phyloP scores from a whole-genome alignment of 2,113 vertebrate genomes.

The Onychostruthus taczanowskii region DNA sequence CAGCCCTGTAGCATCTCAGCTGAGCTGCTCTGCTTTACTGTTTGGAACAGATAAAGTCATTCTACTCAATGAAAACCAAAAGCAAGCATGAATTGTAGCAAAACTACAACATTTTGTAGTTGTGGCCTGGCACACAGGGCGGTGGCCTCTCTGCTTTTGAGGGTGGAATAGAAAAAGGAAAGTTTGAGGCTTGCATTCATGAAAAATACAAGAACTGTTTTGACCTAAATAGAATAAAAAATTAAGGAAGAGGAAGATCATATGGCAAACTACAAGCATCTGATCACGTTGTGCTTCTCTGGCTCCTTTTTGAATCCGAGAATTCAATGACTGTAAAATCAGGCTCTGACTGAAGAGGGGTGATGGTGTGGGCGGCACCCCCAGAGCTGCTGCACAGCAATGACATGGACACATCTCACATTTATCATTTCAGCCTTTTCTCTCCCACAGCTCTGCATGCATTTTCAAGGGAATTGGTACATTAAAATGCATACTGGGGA shows the following conservation, averaged over 20 bases:
- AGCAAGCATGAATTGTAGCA: not conserved
- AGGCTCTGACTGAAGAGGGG: not conserved
- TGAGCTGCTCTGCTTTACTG: not conserved
- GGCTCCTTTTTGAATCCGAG: not conserved
- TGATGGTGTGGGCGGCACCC: not conserved
- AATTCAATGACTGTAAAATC: not conserved
- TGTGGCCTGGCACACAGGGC: not conserved
- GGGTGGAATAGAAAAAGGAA: not conserved
- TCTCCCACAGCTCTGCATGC: not conserved
- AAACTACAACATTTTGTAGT: not conserved
- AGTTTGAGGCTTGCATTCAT: conserved; percentile 8
- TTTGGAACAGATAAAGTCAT: not conserved
- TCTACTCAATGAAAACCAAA: not conserved
- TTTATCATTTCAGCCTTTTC: not conserved
- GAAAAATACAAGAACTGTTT: not conserved
- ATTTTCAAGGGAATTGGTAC: not conserved
- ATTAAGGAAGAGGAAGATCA: not conserved
- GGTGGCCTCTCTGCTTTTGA: not conserved
- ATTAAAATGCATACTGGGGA: not conserved
- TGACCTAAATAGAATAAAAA: not conserved
- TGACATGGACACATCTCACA: not conserved
- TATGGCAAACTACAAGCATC: not conserved
- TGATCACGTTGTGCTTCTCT: not conserved
- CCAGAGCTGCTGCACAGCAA: not conserved
- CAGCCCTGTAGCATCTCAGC: not conserved